These are phyloP conservation scores for Battus philenor DNA, from an alignment of 1,140 invertebrate genomes.

Conservation along the genomic window DNA sequence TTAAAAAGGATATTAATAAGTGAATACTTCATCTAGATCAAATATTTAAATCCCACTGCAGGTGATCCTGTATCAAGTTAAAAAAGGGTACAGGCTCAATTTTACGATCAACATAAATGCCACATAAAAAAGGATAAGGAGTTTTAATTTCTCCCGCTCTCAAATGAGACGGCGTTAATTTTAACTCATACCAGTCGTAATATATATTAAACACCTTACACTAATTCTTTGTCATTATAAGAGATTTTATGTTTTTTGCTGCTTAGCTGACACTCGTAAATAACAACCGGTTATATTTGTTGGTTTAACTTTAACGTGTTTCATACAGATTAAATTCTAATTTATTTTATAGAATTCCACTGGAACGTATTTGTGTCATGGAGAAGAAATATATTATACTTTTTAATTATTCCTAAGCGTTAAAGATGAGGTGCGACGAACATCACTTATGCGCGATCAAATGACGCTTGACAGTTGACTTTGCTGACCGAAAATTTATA, in stretches of 20 bases:
- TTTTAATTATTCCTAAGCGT: slow-evolving; percentile 13
- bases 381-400: slow-evolving; percentile 1
- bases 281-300: slow-evolving; percentile 53
- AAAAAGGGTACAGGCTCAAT: slow-evolving; percentile 47
- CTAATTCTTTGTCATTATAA: slow-evolving; percentile 63
- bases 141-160: slow-evolving; percentile 66
- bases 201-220: slow-evolving; percentile 30
- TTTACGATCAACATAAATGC: slow-evolving; percentile 66
- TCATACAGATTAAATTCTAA: slow-evolving; percentile 49
- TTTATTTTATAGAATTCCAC: slow-evolving; percentile 39
- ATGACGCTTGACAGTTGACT: not conserved
- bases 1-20: slow-evolving; percentile 14
- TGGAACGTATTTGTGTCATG: slow-evolving; percentile 14
- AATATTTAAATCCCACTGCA: slow-evolving; percentile 41
- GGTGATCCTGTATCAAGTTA: slow-evolving; percentile 42
- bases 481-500: not conserved
- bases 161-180: slow-evolving; percentile 66
- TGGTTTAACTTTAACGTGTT: slow-evolving; percentile 51
- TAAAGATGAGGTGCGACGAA: slow-evolving; percentile 17
- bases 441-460: not conserved
- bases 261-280: slow-evolving; percentile 47
- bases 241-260: slow-evolving; percentile 45
- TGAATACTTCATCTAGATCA: slow-evolving; percentile 21
- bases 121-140: slow-evolving; percentile 69
- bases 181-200: slow-evolving; percentile 43